A percentile compares a stretch with the other conserved stretches of the same genome.
Conservation (phyloP, 2,888 invertebrate genomes). For the Molanna angustata region DNA sequence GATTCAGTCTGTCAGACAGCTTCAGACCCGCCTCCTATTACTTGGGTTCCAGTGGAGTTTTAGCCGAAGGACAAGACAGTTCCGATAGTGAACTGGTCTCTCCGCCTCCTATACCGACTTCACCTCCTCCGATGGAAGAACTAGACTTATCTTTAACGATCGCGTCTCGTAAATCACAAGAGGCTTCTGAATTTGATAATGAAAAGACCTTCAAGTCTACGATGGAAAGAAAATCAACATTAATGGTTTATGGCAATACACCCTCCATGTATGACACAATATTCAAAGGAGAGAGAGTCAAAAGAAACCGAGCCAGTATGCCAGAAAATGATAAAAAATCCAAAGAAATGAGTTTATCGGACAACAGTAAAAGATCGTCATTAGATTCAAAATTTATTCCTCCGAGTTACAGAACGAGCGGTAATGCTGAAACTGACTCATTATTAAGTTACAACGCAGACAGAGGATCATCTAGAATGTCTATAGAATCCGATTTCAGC, state of each 20-base stretch:
- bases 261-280: slow-evolving; percentile 54
- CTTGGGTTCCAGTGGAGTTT: slow-evolving; percentile 65
- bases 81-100: slow-evolving; percentile 78
- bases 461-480: slow-evolving; percentile 49
- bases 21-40: slow-evolving; percentile 88
- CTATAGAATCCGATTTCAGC: slow-evolving; percentile 51
- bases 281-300: slow-evolving; percentile 51
- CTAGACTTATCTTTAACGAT: slow-evolving; percentile 41
- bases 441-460: slow-evolving; percentile 50
- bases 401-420: slow-evolving; percentile 45
- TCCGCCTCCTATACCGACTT: slow-evolving; percentile 75
- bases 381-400: slow-evolving; percentile 42
- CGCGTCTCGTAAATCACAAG: slow-evolving; percentile 44
- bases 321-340: slow-evolving; percentile 42
- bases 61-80: slow-evolving; percentile 70
- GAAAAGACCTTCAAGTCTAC: slow-evolving; percentile 40
- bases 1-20: slow-evolving; percentile 84
- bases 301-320: slow-evolving; percentile 50
- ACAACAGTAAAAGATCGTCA: slow-evolving; percentile 20
- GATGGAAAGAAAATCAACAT: slow-evolving; percentile 46
- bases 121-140: slow-evolving; percentile 71
- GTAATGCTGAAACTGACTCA: slow-evolving; percentile 48
- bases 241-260: slow-evolving; percentile 54
- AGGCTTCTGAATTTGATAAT: slow-evolving; percentile 41
- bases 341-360: slow-evolving; percentile 12